Evolutionary conservation across 2,797 vertebrate genomes (phyloP), one percentile per base, ranked within the genome.

Genomic region (Ctenopoma kingsleyae): DNA sequence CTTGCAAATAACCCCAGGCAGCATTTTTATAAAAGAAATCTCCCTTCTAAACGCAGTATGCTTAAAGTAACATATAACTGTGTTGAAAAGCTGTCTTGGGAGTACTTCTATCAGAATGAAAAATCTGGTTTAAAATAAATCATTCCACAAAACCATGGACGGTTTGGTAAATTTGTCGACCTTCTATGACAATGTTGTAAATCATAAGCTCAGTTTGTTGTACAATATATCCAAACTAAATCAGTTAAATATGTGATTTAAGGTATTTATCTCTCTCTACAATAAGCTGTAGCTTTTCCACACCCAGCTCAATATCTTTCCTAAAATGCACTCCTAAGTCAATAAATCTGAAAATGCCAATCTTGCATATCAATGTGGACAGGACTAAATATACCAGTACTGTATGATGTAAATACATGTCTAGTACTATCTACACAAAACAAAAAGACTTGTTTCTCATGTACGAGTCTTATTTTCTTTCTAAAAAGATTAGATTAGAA

Each of bases 1-100:
- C 62, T 75, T 70, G 69, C 70, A 68, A 85, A 74, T 62, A 81
- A 77, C 67, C 76, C 57, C 58, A 74, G 66, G 82, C 83, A 70
- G 69, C 53, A 58, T 66, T 84, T 78, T 76, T 62, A 78, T 68
- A 59, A 74, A 74, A 66, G 6, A 79, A 79, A 69, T 27, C 49
- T 77, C 52, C 23, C 15, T 65, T 63, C 25, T 65, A 32, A 69
- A 67, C 40, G 35, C 43, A 66, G 51, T 20, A 22, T 32, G 71
- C 62, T 68, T 78, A 55, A 70, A 58, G 72, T 61, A 81, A 50
- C 49, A 67, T 36, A 82, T 53, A 44, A 74, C 40, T 60, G 46
- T 54, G 51, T 51, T 59, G 23, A 68, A 76, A 57, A 44, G 47
- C 2, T 25, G 15, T 56, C 13, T 27, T 23, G 20, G 38, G 43